Evolutionary conservation across 2,113 vertebrate species (phyloP).

Genomic region (Stictonetta naevosa): DNA sequence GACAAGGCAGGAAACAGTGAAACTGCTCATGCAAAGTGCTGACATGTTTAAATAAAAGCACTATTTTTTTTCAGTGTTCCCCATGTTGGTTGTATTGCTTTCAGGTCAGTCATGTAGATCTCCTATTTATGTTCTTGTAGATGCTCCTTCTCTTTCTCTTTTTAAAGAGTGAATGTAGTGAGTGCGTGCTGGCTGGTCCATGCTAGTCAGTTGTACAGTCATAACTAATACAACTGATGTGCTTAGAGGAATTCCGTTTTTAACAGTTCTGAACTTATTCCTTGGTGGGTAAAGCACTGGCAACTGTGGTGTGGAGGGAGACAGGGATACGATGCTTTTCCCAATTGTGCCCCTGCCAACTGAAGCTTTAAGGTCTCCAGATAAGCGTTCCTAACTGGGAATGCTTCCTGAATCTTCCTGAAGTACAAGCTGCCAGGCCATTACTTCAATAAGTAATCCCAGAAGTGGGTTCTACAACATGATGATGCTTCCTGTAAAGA

Average conservation of each 20-base stretch:
- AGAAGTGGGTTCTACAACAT: not conserved
- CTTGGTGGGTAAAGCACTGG: rapidly evolving
- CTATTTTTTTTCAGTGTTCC: not conserved
- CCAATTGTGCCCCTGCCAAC: not conserved
- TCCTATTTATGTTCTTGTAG: not conserved
- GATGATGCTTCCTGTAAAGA: not conserved
- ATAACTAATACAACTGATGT: not conserved
- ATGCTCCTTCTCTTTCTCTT: not conserved
- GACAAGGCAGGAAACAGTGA: slow-evolving; percentile 13
- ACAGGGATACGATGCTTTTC: not conserved
- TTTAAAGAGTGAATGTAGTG: not conserved
- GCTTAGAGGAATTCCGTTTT: not conserved
- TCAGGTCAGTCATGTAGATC: not conserved
- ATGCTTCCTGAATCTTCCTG: not conserved
- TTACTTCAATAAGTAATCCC: not conserved
- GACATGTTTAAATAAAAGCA: not conserved
- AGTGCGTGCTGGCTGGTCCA: not conserved
- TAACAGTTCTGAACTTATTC: not conserved
- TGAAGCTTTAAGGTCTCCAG: not conserved
- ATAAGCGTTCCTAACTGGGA: not conserved
- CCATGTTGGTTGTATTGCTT: not conserved
- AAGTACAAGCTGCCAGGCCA: not conserved
- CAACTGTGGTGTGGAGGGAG: rapidly evolving
- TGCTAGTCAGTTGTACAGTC: not conserved
- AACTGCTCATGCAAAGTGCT: slow-evolving; percentile 13